Conservation (phyloP, 2,888 invertebrate species). For the Papilio gigon region DNA sequence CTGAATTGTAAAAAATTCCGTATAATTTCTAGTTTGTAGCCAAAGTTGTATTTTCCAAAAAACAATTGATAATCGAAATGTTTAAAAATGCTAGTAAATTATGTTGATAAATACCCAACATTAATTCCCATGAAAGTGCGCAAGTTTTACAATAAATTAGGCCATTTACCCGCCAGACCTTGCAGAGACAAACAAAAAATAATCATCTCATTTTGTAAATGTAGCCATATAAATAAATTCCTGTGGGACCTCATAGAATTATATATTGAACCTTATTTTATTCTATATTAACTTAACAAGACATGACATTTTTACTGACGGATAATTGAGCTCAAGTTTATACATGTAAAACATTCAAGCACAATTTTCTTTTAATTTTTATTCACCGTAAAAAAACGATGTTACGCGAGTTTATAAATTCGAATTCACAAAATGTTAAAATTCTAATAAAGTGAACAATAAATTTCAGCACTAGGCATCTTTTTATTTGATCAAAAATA, state of each 20-base stretch:
- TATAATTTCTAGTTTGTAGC: too few species aligned
- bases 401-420: too few species aligned
- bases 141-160: constrained; percentile 23
- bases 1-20: too few species aligned
- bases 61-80: neutral
- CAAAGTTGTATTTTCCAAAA: too few species aligned
- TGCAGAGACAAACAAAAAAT: constrained; percentile 16
- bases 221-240: constrained; percentile 22
- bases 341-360: too few species aligned
- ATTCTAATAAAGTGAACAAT: too few species aligned
- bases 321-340: too few species aligned
- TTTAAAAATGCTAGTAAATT: neutral
- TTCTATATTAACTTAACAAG: neutral
- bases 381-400: too few species aligned
- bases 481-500: constrained; percentile 1
- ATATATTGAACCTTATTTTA: constrained; percentile 11
- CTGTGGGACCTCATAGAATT: constrained; percentile 8
- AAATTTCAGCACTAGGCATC: neutral
- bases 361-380: too few species aligned
- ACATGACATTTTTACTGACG: neutral
- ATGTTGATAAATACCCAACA: constrained; percentile 9
- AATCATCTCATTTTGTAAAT: constrained; percentile 24
- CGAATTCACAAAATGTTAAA: too few species aligned
- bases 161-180: constrained; percentile 16
- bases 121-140: constrained; percentile 18